Evolutionary conservation across 2,113 vertebrate species (phyloP).

Genomic region (Seriola aureovittata): DNA sequence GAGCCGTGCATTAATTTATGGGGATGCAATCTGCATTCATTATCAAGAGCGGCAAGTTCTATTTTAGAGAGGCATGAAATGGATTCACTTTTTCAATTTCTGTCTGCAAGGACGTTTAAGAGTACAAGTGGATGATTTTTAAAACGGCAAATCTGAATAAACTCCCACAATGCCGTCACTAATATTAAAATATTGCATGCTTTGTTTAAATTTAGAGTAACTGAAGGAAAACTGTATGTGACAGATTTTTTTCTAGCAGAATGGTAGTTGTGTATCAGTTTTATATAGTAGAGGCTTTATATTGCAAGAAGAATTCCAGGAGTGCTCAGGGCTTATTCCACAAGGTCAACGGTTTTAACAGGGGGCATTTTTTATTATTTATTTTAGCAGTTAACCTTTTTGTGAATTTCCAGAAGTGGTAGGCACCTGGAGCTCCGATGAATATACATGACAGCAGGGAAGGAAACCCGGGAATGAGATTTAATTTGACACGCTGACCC

Average conservation of each 20-base stretch:
- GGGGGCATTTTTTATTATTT: conserved; percentile 86
- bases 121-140: conserved; percentile 50
- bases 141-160: conserved; percentile 43
- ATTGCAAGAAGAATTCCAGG: conserved; percentile 55
- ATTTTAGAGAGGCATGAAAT: conserved; percentile 68
- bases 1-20: conserved; percentile 73
- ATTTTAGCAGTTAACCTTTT: conserved; percentile 88
- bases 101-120: conserved; percentile 59
- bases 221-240: conserved; percentile 15
- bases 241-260: conserved; percentile 11
- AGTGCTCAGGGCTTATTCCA: conserved; percentile 76
- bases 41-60: conserved; percentile 69
- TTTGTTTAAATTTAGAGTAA: conserved; percentile 40
- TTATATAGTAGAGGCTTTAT: conserved; percentile 62
- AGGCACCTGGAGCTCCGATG: conserved; percentile 83
- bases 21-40: conserved; percentile 81
- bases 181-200: not conserved
- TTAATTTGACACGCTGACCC: conserved; percentile 88
- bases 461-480: conserved; percentile 85
- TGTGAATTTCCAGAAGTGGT: conserved; percentile 86
- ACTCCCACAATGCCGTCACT: not conserved
- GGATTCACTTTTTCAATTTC: conserved; percentile 57
- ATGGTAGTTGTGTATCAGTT: conserved; percentile 42
- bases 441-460: conserved; percentile 87
- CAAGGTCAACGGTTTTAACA: conserved; percentile 87